Evolutionary conservation across 2,888 invertebrate genomes (phyloP), one percentile per base, ranked within the genome.

Genomic region (Notodonta dromedarius): DNA sequence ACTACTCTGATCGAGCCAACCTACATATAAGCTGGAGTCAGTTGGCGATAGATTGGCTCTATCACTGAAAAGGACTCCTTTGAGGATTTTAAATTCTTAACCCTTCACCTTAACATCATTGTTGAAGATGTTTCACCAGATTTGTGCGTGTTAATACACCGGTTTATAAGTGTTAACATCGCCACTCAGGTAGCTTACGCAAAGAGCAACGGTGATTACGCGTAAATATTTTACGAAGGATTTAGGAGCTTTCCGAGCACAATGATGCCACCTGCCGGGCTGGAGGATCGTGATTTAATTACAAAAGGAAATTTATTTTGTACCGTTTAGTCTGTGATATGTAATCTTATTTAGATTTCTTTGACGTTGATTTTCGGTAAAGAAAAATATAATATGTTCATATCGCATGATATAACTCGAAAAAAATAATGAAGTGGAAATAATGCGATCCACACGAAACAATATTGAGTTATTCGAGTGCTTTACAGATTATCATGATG

Each of bases 191-290:
- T 32, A 13, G 52, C 32, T 59, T n/a, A 52, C 40, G 40, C 55
- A 61, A 42, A 53, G 24, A n/a, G 52, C 52, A 12, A 32, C 46
- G 61, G 57, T 58, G 62, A 69, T 71, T 66, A 62, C 44, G 59
- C 52, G 67, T 74, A 60, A 71, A 75, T 75, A 76, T 70, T 75
- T 74, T 70, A 75, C 61, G 60, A 67, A 65, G 66, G 59, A 62
- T 66, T 66, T 56, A 60, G 60, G 60, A 44, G 39, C 42, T 44
- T 67, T 35, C 53, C 48, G 55, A 42, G 62, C 42, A 40, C 32
- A 13, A 5, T 32, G 13, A 4, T 13, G 24, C 32, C 32, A 16
- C 50, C 4, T 52, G 32, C 4, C 4, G 16, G 16, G 50, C 50
- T 9, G 16, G 7, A 8, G 16, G n/a, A 13, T 9, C 16, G 14